Evolutionary conservation across 2,888 invertebrate species (phyloP).

Genomic region (Leptinotarsa haldemani): DNA sequence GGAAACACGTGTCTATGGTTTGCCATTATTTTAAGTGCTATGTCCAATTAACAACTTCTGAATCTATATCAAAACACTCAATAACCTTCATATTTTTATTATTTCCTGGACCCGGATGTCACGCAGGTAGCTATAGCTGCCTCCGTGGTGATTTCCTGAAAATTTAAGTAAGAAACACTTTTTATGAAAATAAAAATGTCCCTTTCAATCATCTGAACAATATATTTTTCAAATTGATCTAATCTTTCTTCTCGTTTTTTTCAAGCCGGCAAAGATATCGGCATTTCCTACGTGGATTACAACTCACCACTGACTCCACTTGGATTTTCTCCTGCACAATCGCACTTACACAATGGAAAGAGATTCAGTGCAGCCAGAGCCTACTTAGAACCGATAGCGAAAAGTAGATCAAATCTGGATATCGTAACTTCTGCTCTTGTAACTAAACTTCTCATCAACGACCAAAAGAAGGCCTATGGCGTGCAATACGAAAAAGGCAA

Average conservation of each 20-base stretch:
- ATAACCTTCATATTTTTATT: too few relatives aligned
- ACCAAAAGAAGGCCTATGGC: constrained; percentile 64
- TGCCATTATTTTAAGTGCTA: too few relatives aligned
- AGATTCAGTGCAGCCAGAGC: constrained; percentile 71
- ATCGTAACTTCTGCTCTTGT: constrained; percentile 70
- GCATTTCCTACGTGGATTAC: constrained; percentile 65
- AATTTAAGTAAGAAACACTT: too few relatives aligned
- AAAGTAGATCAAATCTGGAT: constrained; percentile 70
- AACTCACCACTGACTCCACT: constrained; percentile 57
- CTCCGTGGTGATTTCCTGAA: too few relatives aligned
- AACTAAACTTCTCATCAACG: constrained; percentile 70
- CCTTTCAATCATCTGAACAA: neutral
- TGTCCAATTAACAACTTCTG: too few relatives aligned
- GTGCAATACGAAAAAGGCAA: constrained; percentile 62
- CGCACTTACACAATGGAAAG: constrained; percentile 67
- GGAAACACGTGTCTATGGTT: too few relatives aligned
- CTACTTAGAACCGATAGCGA: constrained; percentile 67
- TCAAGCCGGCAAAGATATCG: constrained; percentile 63
- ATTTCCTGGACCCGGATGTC: too few relatives aligned
- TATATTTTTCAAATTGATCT: neutral
- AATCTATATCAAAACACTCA: too few relatives aligned
- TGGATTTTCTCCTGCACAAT: constrained; percentile 63
- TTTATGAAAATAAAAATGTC: too few relatives aligned
- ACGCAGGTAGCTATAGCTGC: too few relatives aligned
- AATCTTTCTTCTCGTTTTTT: constrained; percentile 48